These are phyloP conservation scores for Bimastos eiseni DNA, from an alignment of 2,888 invertebrate genomes.

Conservation along the genomic window DNA sequence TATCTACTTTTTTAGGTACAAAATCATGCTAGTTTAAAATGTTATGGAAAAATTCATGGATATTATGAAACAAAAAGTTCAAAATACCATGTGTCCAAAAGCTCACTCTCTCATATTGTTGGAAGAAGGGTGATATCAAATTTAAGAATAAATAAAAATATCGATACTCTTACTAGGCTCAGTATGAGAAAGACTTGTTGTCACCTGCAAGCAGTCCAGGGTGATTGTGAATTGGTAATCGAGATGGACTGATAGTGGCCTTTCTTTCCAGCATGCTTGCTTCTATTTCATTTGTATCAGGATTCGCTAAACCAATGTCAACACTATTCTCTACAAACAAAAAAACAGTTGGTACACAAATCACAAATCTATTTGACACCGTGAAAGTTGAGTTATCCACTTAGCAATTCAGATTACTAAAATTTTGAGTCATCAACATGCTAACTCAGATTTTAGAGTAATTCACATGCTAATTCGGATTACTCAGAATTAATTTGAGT, in stretches of 20 bases:
- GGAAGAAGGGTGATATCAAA: too few species aligned
- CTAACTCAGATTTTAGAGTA: too few species aligned
- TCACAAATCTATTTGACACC: not conserved
- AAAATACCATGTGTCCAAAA: not conserved
- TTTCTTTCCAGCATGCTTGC: constrained; percentile 18
- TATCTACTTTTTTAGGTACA: not conserved
- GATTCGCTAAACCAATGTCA: not conserved
- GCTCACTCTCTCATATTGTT: not conserved
- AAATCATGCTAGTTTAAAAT: too few species aligned
- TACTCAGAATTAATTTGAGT: not conserved
- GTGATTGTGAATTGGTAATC: not conserved
- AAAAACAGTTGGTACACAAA: not conserved
- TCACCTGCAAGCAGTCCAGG: constrained; percentile 7
- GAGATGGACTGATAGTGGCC: constrained; percentile 4
- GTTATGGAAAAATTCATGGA: too few species aligned
- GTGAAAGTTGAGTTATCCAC: not conserved
- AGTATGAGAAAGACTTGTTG: not conserved
- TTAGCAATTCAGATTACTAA: not conserved
- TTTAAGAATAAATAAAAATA: too few species aligned
- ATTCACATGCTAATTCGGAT: not conserved
- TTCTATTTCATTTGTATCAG: constrained; percentile 1
- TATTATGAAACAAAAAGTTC: too few species aligned
- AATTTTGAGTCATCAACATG: too few species aligned
- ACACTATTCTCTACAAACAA: not conserved
- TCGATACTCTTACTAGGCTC: not conserved